Base-by-base conservation (phyloP, 2,888 invertebrate genomes). In the Drosophila nigricruria region DNA sequence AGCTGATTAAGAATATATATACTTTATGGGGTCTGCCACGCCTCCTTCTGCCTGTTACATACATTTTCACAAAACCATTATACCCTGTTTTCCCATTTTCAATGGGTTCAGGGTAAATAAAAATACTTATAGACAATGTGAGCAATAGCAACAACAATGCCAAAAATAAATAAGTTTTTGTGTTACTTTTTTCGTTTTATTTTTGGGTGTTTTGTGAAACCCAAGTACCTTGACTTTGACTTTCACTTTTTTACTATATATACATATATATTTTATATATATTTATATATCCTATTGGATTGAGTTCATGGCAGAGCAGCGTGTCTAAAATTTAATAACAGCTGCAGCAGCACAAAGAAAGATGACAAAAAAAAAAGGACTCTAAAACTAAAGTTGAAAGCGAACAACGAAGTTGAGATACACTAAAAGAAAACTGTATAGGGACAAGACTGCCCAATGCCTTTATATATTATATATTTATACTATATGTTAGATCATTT, bases 261-360 rank as follows among this genome's bases (percentile, higher is more conserved):
- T 4, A 25, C 23, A 14, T 61, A 30, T 71, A 36, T 61, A 38
- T n/a, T n/a, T n/a, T 68, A 38, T 64, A 25, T 64, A n/a, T n/a
- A n/a, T n/a, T n/a, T n/a, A n/a, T n/a, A 30, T 30, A 30, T 23
- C 6, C 45, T 47, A 45, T 18, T 30, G n/a, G 58, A 25, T 58
- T 12, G 10, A 20, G 30, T 14, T 18, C 32, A 32, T 47, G 36
- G 34, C 38, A 27, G 34, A 30, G 49, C 63, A 57, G 60, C 54
- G 70, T 70, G 63, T 77, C 65, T 68, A 80, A 89, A 89, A 88
- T 81, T 74, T 88, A 89, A 86, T 88, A 88, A 88, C 67, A 86
- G 60, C 43, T 61, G 50, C 43, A 52, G 42, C 36, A 65, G 57
- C 71, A 70, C 75, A 77, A 84, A 67, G 61, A 61, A 27, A 74